These are phyloP conservation scores for Xestoiulus laeticollis DNA, from an alignment of 2,888 invertebrate species.

Conservation along the genomic window DNA sequence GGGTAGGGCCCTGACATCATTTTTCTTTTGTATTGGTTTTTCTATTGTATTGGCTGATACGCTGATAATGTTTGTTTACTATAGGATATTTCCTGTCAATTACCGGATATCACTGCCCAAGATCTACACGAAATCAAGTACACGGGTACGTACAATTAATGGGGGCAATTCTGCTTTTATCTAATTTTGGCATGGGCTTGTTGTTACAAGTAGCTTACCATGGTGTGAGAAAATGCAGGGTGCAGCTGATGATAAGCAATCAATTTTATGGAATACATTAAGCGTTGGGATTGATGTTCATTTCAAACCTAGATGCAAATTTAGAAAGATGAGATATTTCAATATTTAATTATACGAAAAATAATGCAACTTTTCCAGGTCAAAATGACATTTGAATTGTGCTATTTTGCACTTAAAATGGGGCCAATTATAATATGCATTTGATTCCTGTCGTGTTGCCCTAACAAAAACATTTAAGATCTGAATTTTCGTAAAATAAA, in stretches of 20 bases:
- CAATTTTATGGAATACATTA: not conserved
- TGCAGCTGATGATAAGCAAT: not conserved
- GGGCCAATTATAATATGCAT: too few relatives aligned
- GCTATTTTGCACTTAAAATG: too few relatives aligned
- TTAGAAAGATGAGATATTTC: too few relatives aligned
- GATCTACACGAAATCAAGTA: slow-evolving; percentile 66
- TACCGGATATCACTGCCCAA: slow-evolving; percentile 66
- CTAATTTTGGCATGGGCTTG: not conserved
- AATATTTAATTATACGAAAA: too few relatives aligned
- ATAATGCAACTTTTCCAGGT: too few relatives aligned
- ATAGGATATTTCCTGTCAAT: slow-evolving; percentile 65
- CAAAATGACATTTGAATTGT: too few relatives aligned
- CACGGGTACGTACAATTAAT: slow-evolving; percentile 61
- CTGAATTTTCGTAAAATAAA: too few relatives aligned
- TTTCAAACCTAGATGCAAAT: too few relatives aligned
- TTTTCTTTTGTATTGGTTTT: not conserved
- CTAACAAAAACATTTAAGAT: too few relatives aligned
- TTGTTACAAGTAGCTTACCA: not conserved
- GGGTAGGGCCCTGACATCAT: slow-evolving; percentile 58
- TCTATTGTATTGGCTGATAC: not conserved
- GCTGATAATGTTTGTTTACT: slow-evolving; percentile 54
- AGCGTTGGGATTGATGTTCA: too few relatives aligned
- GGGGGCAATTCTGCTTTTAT: slow-evolving; percentile 48
- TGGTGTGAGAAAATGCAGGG: not conserved
- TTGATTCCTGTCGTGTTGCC: too few relatives aligned